These are phyloP conservation scores for Pemphigus obesinymphae DNA, from an alignment of 1,140 invertebrate species.

Conservation along the genomic window DNA sequence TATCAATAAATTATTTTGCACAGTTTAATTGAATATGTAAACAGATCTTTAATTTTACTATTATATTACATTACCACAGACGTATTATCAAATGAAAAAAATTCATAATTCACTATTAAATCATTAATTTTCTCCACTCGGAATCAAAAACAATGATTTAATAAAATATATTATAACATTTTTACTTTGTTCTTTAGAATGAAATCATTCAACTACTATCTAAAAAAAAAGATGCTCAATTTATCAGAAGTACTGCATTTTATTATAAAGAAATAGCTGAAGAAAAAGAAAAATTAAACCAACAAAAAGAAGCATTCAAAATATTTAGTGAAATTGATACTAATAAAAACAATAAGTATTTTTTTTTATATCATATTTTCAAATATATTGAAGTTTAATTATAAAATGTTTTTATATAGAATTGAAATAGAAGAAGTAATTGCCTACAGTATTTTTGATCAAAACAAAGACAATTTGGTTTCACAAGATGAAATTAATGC, in stretches of 20 bases:
- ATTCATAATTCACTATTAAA: no score
- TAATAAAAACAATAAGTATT: constrained; percentile 63
- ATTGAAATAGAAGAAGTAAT: constrained; percentile 74
- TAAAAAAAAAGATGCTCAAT: background rate
- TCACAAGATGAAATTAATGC: constrained; percentile 77
- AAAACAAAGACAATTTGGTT: constrained; percentile 79
- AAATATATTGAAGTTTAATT: background rate
- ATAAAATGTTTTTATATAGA: constrained; percentile 49
- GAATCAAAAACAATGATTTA: background rate
- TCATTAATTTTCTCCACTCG: no score
- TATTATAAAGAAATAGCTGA: constrained; percentile 44
- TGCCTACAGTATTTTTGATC: constrained; percentile 74
- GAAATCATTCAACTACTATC: background rate
- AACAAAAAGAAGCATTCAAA: constrained; percentile 60
- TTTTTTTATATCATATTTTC: background rate
- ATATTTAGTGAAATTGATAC: constrained; percentile 72
- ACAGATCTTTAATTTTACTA: no score
- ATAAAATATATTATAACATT: background rate
- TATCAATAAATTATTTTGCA: no score
- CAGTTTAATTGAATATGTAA: no score
- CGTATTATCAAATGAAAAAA: no score
- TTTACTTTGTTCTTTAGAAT: background rate
- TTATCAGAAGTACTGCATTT: background rate
- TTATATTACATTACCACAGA: no score
- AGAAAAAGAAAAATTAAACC: constrained; percentile 53